phyloP scores from a whole-genome alignment of 2,113 vertebrate species.

The Danio rerio region DNA sequence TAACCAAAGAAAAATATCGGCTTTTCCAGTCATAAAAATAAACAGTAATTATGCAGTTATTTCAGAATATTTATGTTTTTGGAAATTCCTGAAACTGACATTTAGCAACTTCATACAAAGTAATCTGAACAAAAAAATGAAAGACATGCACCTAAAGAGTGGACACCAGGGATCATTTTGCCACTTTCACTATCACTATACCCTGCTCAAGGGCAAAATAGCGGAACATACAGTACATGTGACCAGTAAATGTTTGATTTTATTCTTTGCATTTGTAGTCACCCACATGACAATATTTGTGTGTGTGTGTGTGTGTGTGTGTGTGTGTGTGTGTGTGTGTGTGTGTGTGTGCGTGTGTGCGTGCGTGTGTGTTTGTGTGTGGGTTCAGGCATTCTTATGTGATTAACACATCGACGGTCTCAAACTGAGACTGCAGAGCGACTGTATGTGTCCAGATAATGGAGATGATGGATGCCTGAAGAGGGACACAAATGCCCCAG shows the following conservation, averaged over 20 bases:
- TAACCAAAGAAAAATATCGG: too few species aligned
- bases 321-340: constrained; percentile 26
- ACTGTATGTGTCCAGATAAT: constrained; percentile 71
- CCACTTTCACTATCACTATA: too few species aligned
- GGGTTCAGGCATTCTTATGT: constrained; percentile 66
- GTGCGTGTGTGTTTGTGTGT: constrained; percentile 37
- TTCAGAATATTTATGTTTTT: too few species aligned
- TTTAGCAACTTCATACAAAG: too few species aligned
- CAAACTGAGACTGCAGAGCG: constrained; percentile 63
- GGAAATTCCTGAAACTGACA: too few species aligned
- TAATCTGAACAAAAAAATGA: too few species aligned
- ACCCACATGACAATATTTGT: background rate
- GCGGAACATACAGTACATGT: too few species aligned
- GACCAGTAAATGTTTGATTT: background rate
- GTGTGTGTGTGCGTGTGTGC: constrained; percentile 3
- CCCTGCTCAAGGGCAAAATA: too few species aligned
- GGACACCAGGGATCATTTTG: too few species aligned
- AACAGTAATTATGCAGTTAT: too few species aligned
- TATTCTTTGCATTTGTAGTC: background rate
- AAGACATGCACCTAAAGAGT: too few species aligned
- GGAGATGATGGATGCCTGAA: constrained; percentile 77
- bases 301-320: constrained; percentile 12
- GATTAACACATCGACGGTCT: constrained; percentile 73
- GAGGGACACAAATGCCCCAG: constrained; percentile 74
- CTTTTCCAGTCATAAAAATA: too few species aligned